phyloP scores from a whole-genome alignment of 2,888 invertebrate genomes.

The Tethea ocularis region DNA sequence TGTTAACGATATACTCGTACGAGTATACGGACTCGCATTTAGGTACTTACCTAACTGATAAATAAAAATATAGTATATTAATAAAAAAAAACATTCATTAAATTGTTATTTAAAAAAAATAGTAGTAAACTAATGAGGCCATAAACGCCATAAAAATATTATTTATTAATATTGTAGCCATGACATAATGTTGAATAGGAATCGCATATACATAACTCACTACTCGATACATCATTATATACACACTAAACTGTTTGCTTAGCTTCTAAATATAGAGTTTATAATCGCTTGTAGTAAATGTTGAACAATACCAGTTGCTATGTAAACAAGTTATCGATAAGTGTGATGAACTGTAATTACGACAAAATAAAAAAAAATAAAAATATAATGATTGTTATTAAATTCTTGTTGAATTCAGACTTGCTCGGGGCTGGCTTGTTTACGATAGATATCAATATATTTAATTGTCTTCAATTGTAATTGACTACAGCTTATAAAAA shows the following conservation, averaged over 20 bases:
- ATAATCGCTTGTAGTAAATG: background rate
- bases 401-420: background rate
- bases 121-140: background rate
- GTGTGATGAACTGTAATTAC: conserved; percentile 10
- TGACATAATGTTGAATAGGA: background rate
- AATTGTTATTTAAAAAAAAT: too few species aligned
- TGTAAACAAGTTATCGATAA: conserved; percentile 12
- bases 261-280: background rate
- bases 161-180: conserved; percentile 2
- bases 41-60: too few species aligned
- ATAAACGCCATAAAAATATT: background rate
- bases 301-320: conserved; percentile 7
- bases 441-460: background rate
- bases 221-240: background rate
- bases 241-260: background rate
- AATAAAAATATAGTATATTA: too few species aligned
- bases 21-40: too few species aligned
- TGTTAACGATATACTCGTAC: too few species aligned
- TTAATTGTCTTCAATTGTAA: background rate
- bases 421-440: background rate
- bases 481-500: too few species aligned
- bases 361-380: conserved; percentile 10
- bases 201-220: background rate
- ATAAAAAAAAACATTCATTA: too few species aligned
- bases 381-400: background rate